phyloP scores from a whole-genome alignment of 2,888 invertebrate species.

The Ochropleura plecta region DNA sequence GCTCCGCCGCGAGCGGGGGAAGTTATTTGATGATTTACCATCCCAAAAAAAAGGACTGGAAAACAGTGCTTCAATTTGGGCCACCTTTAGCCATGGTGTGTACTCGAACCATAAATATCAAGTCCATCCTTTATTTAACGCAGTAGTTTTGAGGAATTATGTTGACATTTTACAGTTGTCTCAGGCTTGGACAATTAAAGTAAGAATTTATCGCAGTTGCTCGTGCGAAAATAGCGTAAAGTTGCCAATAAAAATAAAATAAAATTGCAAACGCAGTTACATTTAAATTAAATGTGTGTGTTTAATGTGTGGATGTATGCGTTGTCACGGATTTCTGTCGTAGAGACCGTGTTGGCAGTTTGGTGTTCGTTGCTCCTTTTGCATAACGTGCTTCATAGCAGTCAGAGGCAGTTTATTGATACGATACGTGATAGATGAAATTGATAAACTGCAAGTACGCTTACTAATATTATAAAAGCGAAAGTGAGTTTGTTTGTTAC shows the following conservation, averaged over 20 bases:
- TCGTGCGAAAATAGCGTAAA: constrained; percentile 46
- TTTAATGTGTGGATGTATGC: constrained; percentile 48
- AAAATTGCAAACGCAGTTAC: constrained; percentile 35
- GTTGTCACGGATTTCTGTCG: constrained; percentile 40
- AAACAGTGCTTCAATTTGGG: not conserved
- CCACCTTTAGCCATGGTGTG: not conserved
- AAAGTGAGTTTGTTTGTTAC: too few relatives aligned
- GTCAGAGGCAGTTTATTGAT: not conserved
- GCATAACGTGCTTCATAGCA: not conserved
- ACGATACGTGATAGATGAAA: not conserved
- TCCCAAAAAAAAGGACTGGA: too few relatives aligned
- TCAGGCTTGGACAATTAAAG: constrained; percentile 43
- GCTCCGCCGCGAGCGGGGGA: too few relatives aligned
- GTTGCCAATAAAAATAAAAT: constrained; percentile 62
- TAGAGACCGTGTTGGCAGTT: constrained; percentile 21
- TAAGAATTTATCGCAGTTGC: constrained; percentile 44
- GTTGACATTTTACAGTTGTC: constrained; percentile 47
- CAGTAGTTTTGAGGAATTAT: constrained; percentile 34
- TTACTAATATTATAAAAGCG: too few relatives aligned
- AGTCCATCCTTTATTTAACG: constrained; percentile 12
- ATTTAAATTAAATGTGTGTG: constrained; percentile 50
- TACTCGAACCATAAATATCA: not conserved
- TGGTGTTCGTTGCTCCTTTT: not conserved
- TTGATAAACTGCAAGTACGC: too few relatives aligned
- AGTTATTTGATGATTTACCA: too few relatives aligned